Evolutionary conservation across 2,797 vertebrate genomes (phyloP).

Genomic region (Liasis olivaceus): DNA sequence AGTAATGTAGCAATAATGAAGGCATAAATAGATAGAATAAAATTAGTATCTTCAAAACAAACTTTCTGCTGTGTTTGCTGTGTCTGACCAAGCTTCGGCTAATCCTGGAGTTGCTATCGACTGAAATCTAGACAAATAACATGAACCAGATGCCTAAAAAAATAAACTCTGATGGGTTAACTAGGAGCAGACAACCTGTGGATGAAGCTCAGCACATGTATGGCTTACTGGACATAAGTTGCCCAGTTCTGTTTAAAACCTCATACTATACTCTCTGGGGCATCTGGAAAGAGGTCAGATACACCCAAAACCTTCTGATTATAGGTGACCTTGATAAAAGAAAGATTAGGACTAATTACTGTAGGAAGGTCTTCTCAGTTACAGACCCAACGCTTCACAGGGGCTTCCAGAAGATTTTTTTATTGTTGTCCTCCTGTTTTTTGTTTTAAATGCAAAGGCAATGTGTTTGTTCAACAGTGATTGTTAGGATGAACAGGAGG

Average conservation of each 20-base stretch:
- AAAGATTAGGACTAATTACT: not conserved
- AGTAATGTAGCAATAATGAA: not conserved
- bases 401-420: not conserved
- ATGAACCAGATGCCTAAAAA: not conserved
- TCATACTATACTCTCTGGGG: not conserved
- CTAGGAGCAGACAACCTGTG: not conserved
- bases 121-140: not conserved
- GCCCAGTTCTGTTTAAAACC: not conserved
- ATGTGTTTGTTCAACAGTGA: not conserved
- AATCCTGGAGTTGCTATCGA: not conserved
- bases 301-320: not conserved
- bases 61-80: not conserved
- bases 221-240: not conserved
- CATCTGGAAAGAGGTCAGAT: not conserved
- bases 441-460: not conserved
- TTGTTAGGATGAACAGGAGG: too few relatives aligned
- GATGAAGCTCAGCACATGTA: not conserved
- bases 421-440: not conserved
- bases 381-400: not conserved
- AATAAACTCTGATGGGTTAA: not conserved
- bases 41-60: not conserved
- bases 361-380: not conserved
- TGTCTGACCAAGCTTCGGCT: not conserved
- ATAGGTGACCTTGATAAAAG: not conserved
- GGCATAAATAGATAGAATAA: not conserved